Conservation (phyloP, 2,113 vertebrate genomes). For the Pseudopipra pipra region DNA sequence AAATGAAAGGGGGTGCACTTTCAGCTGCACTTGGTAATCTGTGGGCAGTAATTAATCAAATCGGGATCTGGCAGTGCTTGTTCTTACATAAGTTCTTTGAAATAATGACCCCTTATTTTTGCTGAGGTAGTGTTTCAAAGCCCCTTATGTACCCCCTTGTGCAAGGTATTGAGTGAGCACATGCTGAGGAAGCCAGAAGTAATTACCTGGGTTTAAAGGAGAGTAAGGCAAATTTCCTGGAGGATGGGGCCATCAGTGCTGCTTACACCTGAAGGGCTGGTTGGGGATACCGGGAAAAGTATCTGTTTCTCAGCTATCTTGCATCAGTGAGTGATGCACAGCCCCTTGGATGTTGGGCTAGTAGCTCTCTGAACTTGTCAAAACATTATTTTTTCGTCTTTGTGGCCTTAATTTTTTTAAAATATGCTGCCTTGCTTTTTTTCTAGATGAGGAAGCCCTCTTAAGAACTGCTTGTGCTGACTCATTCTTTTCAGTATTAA, state of each 20-base stretch:
- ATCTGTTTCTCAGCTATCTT: background rate
- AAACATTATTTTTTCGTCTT: background rate
- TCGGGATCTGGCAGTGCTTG: background rate
- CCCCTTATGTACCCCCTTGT: background rate
- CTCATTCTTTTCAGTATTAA: constrained; percentile 33
- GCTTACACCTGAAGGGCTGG: background rate
- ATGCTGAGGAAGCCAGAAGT: background rate
- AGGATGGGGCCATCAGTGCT: background rate
- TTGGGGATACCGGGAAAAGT: background rate
- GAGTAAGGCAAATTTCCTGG: background rate
- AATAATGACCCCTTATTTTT: constrained; percentile 7
- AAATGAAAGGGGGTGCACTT: background rate
- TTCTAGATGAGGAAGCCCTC: background rate
- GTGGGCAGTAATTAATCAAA: constrained; percentile 32
- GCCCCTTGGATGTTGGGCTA: background rate
- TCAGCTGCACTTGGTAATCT: background rate
- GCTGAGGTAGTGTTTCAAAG: background rate
- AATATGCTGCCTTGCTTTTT: background rate
- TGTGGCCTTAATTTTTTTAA: background rate
- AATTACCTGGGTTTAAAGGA: background rate
- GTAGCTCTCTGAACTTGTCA: background rate
- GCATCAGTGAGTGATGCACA: background rate
- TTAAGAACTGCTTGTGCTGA: constrained; percentile 9
- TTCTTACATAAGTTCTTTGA: constrained; percentile 1
- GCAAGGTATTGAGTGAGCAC: background rate